A percentile compares a stretch with the other conserved stretches of the same genome.
These are phyloP conservation scores for Piscicola geometra DNA, from an alignment of 2,888 invertebrate species.

Conservation along the genomic window DNA sequence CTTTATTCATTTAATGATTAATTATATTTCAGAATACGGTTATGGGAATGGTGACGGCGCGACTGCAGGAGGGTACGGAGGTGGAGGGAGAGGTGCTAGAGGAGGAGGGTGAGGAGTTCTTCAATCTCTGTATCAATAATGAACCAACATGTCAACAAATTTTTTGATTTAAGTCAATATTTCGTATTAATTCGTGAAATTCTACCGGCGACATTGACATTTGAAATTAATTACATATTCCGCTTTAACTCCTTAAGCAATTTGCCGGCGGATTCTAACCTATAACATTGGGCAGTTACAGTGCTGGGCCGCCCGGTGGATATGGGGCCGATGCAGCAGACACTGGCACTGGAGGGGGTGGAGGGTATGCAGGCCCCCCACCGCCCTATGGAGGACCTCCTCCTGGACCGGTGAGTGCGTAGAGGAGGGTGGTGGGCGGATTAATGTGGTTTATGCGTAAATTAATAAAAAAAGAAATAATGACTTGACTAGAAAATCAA, in stretches of 20 bases:
- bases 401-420: background rate
- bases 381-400: background rate
- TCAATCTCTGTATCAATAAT: no score
- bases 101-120: constrained; percentile 5
- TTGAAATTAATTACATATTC: background rate
- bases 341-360: background rate
- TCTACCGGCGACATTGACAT: no score
- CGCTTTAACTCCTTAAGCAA: background rate
- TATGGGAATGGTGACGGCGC: constrained; percentile 38
- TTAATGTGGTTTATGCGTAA: constrained; percentile 13
- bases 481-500: no score
- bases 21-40: constrained; percentile 29
- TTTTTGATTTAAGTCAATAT: background rate
- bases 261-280: background rate
- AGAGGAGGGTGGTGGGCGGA: background rate
- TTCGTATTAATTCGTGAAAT: no score
- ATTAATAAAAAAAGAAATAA: no score
- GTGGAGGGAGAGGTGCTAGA: constrained; percentile 12
- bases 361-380: background rate
- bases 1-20: no score
- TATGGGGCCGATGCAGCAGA: background rate
- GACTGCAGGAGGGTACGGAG: constrained; percentile 14
- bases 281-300: background rate
- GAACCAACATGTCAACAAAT: background rate
- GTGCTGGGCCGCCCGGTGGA: background rate